Evolutionary conservation across 2,113 vertebrate species (phyloP), one percentile per base, ranked within the genome.

Genomic region (Tympanuchus pallidicinctus): DNA sequence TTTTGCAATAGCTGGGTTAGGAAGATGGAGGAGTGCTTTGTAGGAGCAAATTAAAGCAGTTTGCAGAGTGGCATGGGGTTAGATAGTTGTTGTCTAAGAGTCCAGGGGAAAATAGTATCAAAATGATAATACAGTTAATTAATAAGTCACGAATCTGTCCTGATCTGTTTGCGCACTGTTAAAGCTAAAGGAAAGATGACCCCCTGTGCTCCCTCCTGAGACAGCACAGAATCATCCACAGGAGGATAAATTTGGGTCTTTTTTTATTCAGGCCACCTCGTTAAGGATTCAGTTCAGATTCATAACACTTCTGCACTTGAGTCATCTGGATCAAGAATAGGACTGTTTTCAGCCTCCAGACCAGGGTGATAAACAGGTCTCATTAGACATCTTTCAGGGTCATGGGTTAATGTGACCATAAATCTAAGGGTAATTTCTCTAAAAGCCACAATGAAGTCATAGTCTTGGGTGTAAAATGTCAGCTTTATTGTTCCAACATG

Each of bases 351-450:
- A 92, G 45, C 73, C 43, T 19, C n/a, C 40, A 90, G 65, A 64
- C 47, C 69, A 45, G 45, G 78, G 70, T 72, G 70, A 94, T 72
- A 96, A 78, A 57, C 54, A 86, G 47, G n/a, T 69, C 59, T 83
- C 81, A 67, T 77, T 91, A 83, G 90, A 66, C 54, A 34, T 11
- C 57, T 87, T 86, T 84, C 60, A 61, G 90, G 60, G 76, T 85
- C 76, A 71, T 6, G 50, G 80, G 80, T 91, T 96, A 93, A 92
- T 64, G 90, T 72, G 67, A 90, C 81, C 0, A 0, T 89, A 84
- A 89, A 85, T 96, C 83, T 78, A 65, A 47, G 70, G 6, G 47
- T 76, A 84, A 89, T 85, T 86, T 89, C 34, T 86, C 88, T 93
- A 79, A 79, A 90, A 94, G 82, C 48, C 61, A 57, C 11, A 13